phyloP scores from a whole-genome alignment of 2,797 vertebrate species.

The Chlorospingus flavigularis region DNA sequence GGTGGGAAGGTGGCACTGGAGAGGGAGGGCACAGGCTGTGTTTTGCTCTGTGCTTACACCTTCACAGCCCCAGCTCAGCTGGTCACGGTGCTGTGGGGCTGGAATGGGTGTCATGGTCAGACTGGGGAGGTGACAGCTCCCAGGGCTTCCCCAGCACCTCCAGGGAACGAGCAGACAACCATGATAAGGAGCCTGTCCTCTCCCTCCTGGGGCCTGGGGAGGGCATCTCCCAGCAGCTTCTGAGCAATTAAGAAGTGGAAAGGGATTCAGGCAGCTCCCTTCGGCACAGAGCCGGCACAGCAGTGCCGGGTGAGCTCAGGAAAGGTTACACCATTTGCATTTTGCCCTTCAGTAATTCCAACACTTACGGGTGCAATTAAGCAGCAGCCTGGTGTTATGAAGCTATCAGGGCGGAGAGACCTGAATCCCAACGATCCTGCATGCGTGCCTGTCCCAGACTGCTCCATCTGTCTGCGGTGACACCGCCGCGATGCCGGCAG shows the following conservation, averaged over 20 bases:
- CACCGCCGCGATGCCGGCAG: rapidly evolving
- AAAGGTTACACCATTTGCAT: constrained; percentile 66
- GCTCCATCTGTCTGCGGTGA: not conserved
- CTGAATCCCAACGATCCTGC: not conserved
- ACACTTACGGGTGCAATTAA: constrained; percentile 71
- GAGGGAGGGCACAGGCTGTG: not conserved
- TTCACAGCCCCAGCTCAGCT: not conserved
- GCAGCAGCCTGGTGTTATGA: constrained; percentile 23
- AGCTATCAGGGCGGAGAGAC: not conserved
- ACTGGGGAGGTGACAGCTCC: not conserved
- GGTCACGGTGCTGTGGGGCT: not conserved
- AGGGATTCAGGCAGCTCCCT: not conserved
- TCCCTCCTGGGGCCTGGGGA: not conserved
- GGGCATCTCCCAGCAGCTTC: not conserved
- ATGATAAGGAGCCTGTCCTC: not conserved
- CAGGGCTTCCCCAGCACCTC: not conserved
- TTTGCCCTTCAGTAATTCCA: constrained; percentile 68
- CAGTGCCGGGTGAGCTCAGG: constrained; percentile 14
- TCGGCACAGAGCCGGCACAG: not conserved
- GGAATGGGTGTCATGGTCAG: rapidly evolving
- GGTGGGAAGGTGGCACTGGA: not conserved
- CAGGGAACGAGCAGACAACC: rapidly evolving
- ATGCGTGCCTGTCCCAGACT: not conserved
- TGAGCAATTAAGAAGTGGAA: not conserved
- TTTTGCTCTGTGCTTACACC: rapidly evolving